Percentiles rank a stretch among this genome's conserved stretches.
These are phyloP conservation scores for Tachyglossus aculeatus DNA, from an alignment of 2,797 vertebrate genomes.

Conservation along the genomic window DNA sequence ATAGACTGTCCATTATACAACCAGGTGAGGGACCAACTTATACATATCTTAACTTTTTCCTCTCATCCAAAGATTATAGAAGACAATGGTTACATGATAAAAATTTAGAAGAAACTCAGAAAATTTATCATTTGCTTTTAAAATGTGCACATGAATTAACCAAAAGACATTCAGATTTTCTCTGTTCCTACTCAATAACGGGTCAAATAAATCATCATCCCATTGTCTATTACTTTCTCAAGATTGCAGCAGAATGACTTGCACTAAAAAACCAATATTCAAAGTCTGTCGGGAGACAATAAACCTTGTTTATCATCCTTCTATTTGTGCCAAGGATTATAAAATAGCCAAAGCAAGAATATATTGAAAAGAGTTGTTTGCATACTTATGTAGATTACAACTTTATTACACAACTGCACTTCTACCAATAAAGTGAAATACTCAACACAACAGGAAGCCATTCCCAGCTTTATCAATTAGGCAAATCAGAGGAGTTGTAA, in stretches of 20 bases:
- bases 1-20: too few relatives aligned
- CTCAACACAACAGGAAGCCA: neutral
- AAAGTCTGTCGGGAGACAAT: slow-evolving; percentile 30
- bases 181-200: slow-evolving; percentile 29
- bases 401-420: slow-evolving; percentile 16
- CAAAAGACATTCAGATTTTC: slow-evolving; percentile 41
- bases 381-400: slow-evolving; percentile 14
- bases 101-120: slow-evolving; percentile 29
- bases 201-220: slow-evolving; percentile 53
- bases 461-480: slow-evolving; percentile 39
- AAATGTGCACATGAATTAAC: slow-evolving; percentile 29
- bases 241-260: slow-evolving; percentile 42
- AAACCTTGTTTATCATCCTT: slow-evolving; percentile 51
- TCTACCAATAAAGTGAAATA: neutral
- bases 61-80: too few relatives aligned
- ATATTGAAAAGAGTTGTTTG: slow-evolving; percentile 27
- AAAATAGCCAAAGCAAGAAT: slow-evolving; percentile 40
- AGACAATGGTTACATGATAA: slow-evolving; percentile 21
- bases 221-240: slow-evolving; percentile 47
- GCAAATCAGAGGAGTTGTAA: too few relatives aligned
- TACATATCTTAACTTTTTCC: too few relatives aligned
- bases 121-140: slow-evolving; percentile 41
- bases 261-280: slow-evolving; percentile 22
- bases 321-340: slow-evolving; percentile 51
- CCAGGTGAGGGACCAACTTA: too few relatives aligned